Conservation (phyloP, 2,797 vertebrate species). For the Epinephelus awoara region DNA sequence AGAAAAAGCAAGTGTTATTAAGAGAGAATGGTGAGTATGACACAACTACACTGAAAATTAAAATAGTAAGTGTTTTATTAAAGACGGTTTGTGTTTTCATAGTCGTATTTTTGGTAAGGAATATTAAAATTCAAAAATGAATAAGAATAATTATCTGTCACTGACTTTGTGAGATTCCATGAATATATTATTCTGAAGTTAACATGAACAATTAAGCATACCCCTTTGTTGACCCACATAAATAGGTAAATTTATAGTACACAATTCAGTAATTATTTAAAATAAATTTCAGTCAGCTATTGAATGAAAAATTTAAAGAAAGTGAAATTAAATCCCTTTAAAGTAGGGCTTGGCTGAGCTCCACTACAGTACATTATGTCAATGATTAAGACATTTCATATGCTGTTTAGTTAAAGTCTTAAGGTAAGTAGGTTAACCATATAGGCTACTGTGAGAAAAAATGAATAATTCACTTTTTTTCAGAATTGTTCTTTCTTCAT, state of each 20-base stretch:
- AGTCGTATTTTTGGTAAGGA: too few species aligned
- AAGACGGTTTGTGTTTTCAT: too few species aligned
- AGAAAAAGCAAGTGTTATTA: too few species aligned
- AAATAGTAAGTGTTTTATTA: too few species aligned
- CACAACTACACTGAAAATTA: too few species aligned
- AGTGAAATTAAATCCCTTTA: background rate
- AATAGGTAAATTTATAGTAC: background rate
- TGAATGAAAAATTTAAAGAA: background rate
- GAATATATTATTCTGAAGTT: too few species aligned
- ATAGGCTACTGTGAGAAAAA: background rate
- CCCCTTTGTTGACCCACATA: background rate
- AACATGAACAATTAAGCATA: background rate
- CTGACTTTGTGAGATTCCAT: too few species aligned
- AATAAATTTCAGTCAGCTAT: background rate
- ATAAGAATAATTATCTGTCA: too few species aligned
- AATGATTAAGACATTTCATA: background rate
- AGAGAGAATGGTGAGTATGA: too few species aligned
- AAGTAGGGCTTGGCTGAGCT: background rate
- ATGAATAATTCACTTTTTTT: slow-evolving; percentile 13
- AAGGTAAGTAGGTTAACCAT: background rate
- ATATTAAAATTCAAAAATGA: too few species aligned
- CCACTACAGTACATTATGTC: background rate
- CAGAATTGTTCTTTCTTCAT: slow-evolving; percentile 21
- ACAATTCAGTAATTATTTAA: background rate
- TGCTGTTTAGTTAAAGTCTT: slow-evolving; percentile 17